These are phyloP conservation scores for Ylistrum balloti DNA, from an alignment of 1,140 invertebrate species.

Conservation along the genomic window DNA sequence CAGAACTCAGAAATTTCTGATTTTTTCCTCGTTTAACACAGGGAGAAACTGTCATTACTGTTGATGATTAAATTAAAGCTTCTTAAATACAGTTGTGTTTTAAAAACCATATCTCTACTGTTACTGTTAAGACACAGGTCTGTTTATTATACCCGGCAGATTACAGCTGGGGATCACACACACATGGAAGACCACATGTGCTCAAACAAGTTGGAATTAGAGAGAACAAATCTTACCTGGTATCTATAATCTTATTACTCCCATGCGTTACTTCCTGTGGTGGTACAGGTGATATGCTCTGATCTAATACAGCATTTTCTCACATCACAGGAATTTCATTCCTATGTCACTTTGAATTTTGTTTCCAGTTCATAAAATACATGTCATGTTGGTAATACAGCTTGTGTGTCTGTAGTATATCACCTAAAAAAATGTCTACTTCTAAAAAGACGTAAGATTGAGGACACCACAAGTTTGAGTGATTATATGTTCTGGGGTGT, in stretches of 20 bases:
- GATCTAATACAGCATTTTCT: not conserved
- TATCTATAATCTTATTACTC: not conserved
- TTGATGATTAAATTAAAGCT: no score
- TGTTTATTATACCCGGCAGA: no score
- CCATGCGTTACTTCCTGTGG: not conserved
- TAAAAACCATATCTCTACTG: no score
- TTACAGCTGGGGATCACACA: no score
- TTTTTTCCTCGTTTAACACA: no score
- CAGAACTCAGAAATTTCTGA: no score
- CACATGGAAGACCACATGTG: not conserved
- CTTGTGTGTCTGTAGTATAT: not conserved
- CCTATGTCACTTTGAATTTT: no score
- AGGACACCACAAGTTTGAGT: not conserved
- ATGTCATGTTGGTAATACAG: not conserved
- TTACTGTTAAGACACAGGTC: no score
- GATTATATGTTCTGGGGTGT: not conserved
- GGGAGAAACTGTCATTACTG: no score
- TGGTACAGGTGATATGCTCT: not conserved
- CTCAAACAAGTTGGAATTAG: slow-evolving; percentile 15
- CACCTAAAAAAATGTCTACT: not conserved
- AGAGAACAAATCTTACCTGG: no score
- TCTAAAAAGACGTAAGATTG: not conserved
- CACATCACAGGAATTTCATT: no score
- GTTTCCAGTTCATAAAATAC: not conserved
- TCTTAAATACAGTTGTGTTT: no score